Base-by-base conservation (phyloP, 2,888 invertebrate species). In the Antitype chi region DNA sequence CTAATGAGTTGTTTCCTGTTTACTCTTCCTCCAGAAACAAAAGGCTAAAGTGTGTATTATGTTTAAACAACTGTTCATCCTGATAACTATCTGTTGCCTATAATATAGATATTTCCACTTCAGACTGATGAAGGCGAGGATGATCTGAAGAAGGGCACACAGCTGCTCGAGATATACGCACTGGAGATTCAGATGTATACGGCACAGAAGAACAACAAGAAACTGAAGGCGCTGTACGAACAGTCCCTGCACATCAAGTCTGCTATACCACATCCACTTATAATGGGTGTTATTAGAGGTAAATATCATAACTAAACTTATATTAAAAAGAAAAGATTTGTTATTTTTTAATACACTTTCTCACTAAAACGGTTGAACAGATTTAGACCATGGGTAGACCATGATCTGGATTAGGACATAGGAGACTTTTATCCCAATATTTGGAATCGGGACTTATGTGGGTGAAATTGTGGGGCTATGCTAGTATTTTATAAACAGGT, bases 121-220 rank as follows among this genome's bases (percentile, higher is more conserved):
- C 91, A 98, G 98, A 99, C 99, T 15, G 99, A 99, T 94, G 99
- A 99, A 91, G 99, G 99, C 13, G 99, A 99, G 94, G 99, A 99
- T 96, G 99, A 99, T 94, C 96, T 99, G 82, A 99, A 99, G 94
- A 99, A 99, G 94, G 99, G 99, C 79, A 99, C 99, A 0, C 99
- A 99, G 92, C 96, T 99, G 62, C 97, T 99, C 74, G 99, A 99
- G 96, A 99, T 99, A 82, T 99, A 99, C 94, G 99, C 99, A 0
- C 96, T 99, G 84, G 99, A 99, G 97, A 99, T 99, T 90, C 99
- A 99, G 97, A 99, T 99, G 99, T 99, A 99, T 94, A 99, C 99
- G 0, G 99, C 99, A 78, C 99, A 99, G 97, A 99, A 99, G 94
- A 99, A 99, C 94, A 99, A 99, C 94, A 99, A 99, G 94, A 99